Evolutionary conservation across 2,797 vertebrate species (phyloP), one percentile per base, ranked within the genome.

Genomic region (Vipera latastei): DNA sequence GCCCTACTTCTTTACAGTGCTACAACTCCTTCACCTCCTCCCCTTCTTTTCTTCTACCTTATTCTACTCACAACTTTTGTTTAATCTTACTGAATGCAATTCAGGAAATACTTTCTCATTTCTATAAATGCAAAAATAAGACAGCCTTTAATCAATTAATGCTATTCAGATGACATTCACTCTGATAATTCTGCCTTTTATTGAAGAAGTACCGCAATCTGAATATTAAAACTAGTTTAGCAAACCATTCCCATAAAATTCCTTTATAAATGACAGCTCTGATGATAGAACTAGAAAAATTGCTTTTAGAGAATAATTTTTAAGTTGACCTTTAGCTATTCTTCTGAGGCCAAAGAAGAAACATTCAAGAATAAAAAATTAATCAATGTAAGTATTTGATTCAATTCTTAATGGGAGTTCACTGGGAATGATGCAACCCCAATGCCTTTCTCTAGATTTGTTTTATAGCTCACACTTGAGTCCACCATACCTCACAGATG

Each of bases 391-490:
- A 51, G 83, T 73, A 32, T n/a, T 28, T 78, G 85, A 22, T 90
- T 63, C 14, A 4, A 22, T 86, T 92, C 63, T 91, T 93, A 88
- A 59, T 63, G 90, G 51, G 92, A 90, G 89, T 69, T 44, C 95
- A 91, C 87, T 89, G 92, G 89, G 55, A 91, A 90, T 93, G 92
- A 92, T 94, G 57, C 38, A 91, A 91, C 88, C 91, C 90, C 94
- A 91, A 93, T 91, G 89, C 92, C 95, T 89, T 88, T 93, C 89
- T 93, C 92, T 59, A 90, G 91, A 73, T 91, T 88, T 59, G 26
- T 22, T 65, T 61, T 2, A 8, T 78, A 94, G 89, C 51, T 38
- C 88, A 65, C 44, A 88, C 92, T 28, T 0, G 0, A 20, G 28
- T 3, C 0, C 89, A 63, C 55, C 48, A 93, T 88, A 88, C 48